Evolutionary conservation across 2,113 vertebrate species (phyloP).

Genomic region (Mola mola): DNA sequence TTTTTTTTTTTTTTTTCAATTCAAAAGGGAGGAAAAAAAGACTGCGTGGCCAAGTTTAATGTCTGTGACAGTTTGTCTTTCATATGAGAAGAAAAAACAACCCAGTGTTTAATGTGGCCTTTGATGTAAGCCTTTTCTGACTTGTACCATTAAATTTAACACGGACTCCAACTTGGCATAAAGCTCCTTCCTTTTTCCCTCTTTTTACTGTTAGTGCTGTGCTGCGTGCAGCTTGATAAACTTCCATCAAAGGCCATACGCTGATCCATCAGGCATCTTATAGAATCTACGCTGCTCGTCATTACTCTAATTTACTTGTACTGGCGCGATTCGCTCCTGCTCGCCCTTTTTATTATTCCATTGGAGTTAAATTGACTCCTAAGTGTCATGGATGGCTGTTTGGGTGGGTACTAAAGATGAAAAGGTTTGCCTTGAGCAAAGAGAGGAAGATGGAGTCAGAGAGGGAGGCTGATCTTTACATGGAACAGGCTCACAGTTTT

Average conservation of each 20-base stretch:
- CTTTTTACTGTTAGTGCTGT: conserved; percentile 20
- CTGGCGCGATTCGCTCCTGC: conserved; percentile 28
- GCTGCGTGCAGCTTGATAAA: conserved; percentile 57
- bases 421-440: conserved; percentile 66
- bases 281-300: conserved; percentile 46
- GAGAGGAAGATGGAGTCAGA: conserved; percentile 40
- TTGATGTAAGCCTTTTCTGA: conserved; percentile 62
- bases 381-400: conserved; percentile 60
- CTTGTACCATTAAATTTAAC: conserved; percentile 62
- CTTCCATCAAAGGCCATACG: conserved; percentile 51
- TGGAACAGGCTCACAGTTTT: conserved; percentile 26
- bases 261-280: conserved; percentile 41
- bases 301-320: conserved; percentile 47
- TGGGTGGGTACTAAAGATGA: conserved; percentile 60
- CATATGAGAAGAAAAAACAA: conserved; percentile 53
- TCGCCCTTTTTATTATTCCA: conserved; percentile 45
- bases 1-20: conserved; percentile 47
- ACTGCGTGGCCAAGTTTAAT: conserved; percentile 58
- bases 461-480: conserved; percentile 47
- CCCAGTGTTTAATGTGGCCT: conserved; percentile 50
- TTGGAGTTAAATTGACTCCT: conserved; percentile 58
- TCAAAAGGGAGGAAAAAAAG: conserved; percentile 53
- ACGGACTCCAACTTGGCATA: conserved; percentile 49
- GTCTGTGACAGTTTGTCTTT: conserved; percentile 64
- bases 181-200: conserved; percentile 14